phyloP scores from a whole-genome alignment of 1,140 invertebrate species.

The Ceratina japonica region DNA sequence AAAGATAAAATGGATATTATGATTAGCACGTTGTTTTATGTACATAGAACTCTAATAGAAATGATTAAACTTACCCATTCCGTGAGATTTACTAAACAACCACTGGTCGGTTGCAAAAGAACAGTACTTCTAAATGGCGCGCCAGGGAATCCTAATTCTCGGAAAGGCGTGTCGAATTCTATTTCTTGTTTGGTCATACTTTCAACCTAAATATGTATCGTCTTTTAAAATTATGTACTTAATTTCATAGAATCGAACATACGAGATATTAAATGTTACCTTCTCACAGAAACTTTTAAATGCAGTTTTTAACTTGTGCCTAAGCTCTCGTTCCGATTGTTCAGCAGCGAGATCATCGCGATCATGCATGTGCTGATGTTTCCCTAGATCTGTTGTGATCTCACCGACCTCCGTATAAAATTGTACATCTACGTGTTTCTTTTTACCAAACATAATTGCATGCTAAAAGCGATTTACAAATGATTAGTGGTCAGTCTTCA shows the following conservation, averaged over 20 bases:
- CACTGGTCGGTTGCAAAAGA: conserved; percentile 97
- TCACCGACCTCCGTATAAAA: conserved; percentile 99
- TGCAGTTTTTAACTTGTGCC: conserved; percentile 97
- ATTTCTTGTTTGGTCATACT: conserved; percentile 97
- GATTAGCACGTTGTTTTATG: background rate
- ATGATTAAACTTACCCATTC: conserved; percentile 88
- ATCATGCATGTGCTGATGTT: conserved; percentile 99
- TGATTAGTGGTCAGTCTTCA: background rate
- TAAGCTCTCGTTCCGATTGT: conserved; percentile 97
- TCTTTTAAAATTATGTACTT: background rate
- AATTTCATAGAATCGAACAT: conserved; percentile 1
- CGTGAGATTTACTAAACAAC: conserved; percentile 97
- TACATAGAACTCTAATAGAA: background rate
- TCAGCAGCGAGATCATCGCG: conserved; percentile 98
- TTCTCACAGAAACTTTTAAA: conserved; percentile 99
- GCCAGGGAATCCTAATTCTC: conserved; percentile 98
- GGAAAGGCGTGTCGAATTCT: conserved; percentile 99
- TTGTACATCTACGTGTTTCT: conserved; percentile 99
- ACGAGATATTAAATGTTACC: conserved; percentile 68
- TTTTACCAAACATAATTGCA: conserved; percentile 99
- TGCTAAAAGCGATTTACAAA: conserved; percentile 82
- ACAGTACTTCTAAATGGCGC: conserved; percentile 98
- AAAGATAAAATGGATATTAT: conserved; percentile 60
- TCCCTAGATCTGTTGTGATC: conserved; percentile 99
- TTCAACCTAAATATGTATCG: conserved; percentile 84